phyloP scores from a whole-genome alignment of 2,113 vertebrate genomes.

The Menura novaehollandiae region DNA sequence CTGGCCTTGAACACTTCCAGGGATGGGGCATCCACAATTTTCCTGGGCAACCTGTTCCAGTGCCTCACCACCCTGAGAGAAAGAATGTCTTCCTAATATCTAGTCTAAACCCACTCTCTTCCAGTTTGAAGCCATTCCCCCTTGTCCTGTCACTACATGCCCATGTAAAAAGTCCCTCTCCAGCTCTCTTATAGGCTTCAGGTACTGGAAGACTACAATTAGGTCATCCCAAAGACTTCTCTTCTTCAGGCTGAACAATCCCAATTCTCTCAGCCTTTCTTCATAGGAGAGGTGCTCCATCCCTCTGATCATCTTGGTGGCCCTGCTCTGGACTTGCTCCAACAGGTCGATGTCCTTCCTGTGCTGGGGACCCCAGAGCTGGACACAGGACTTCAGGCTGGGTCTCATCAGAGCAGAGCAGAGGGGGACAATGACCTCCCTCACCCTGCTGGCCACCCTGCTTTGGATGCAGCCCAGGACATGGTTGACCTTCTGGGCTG shows the following conservation, averaged over 20 bases:
- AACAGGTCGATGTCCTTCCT: background rate
- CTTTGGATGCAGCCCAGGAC: background rate
- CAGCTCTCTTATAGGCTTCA: background rate
- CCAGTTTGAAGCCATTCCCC: background rate
- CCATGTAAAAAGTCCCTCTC: background rate
- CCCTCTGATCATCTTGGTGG: background rate
- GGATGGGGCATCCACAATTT: background rate
- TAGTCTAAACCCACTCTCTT: background rate
- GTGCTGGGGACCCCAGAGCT: background rate
- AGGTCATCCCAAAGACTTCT: accelerated
- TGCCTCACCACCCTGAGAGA: background rate
- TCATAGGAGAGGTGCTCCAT: background rate
- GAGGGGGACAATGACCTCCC: background rate
- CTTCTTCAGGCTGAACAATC: background rate
- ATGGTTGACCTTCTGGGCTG: accelerated
- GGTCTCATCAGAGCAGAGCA: background rate
- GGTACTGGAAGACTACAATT: background rate
- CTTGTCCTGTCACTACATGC: background rate
- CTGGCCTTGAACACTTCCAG: background rate
- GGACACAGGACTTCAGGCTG: background rate
- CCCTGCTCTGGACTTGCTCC: background rate
- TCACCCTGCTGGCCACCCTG: accelerated
- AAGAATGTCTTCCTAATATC: background rate
- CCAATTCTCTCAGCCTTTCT: background rate
- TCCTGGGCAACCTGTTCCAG: background rate